Base-by-base conservation (phyloP, 2,888 invertebrate species). In the Metopia argyrocephala region DNA sequence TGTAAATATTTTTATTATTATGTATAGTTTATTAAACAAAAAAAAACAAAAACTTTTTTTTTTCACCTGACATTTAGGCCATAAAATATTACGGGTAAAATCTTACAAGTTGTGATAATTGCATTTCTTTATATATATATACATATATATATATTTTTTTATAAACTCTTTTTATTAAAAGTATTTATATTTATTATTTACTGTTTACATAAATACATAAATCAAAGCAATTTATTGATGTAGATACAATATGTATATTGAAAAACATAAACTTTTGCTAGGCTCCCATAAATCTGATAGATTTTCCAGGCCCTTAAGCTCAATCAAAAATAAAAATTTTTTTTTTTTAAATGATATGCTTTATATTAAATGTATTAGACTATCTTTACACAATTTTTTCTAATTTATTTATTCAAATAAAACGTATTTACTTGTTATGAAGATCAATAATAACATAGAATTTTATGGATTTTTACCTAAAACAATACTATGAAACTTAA, bases 391-490 rank as follows among this genome's bases (percentile, higher is more conserved):
- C n/a, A n/a, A n/a, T n/a, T 38, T 2, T 2, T 38, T 38, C 15
- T 12, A 38, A 38, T 38, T 38, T 38, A 38, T 38, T 38, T 15
- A 38, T 38, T 38, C 15, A 38, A 31, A 31, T 4, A 38, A 12
- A 38, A 15, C 9, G 15, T 12, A 38, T 31, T 31, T 4, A 38
- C 38, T 38, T 38, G 38, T 38, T 38, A 38, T 38, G 15, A 38
- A 38, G 15, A 38, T 9, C 38, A 3, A 38, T 38, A 57, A 57
- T 28, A 57, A 23, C 6, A 56, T 15, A n/a, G 21, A 38, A 59
- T 59, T 15, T 61, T n/a, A n/a, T n/a, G n/a, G n/a, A n/a, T 3
- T 61, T 61, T 45, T 4, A 23, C 61, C 61, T 61, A 23, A 61
- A 61, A 61, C 45, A 45, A 61, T 61, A 3, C 23, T 23, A 3